Percentiles rank a stretch among this genome's conserved stretches.
phyloP scores from a whole-genome alignment of 2,797 vertebrate genomes.

The Menidia menidia region DNA sequence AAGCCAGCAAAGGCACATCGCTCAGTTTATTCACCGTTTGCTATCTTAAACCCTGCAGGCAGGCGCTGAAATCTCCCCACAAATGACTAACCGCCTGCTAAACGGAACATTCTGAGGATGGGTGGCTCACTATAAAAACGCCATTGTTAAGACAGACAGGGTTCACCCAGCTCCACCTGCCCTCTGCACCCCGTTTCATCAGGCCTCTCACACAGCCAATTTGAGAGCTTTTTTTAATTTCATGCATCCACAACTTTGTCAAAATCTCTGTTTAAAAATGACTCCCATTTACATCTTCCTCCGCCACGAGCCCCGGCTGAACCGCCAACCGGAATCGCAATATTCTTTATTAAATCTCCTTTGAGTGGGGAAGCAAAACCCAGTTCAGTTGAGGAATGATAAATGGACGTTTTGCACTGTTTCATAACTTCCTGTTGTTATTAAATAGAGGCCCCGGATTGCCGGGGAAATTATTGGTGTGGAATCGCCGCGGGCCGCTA shows the following conservation, averaged over 20 bases:
- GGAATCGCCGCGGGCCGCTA: constrained; percentile 33
- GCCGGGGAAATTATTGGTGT: constrained; percentile 39
- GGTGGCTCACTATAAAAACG: not conserved
- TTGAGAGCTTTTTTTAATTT: constrained; percentile 60
- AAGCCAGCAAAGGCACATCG: constrained; percentile 3
- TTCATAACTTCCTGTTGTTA: constrained; percentile 66
- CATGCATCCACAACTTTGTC: constrained; percentile 66
- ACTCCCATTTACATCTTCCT: constrained; percentile 63
- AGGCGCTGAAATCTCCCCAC: constrained; percentile 24
- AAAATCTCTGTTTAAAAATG: constrained; percentile 65
- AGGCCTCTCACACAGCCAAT: constrained; percentile 16
- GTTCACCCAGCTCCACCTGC: constrained; percentile 32
- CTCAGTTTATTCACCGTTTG: constrained; percentile 28
- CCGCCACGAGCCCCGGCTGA: constrained; percentile 35
- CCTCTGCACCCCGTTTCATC: constrained; percentile 15
- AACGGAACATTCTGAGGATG: too few species aligned
- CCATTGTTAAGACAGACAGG: constrained; percentile 34
- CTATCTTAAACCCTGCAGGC: constrained; percentile 57
- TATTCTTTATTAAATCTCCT: constrained; percentile 71
- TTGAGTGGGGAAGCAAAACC: constrained; percentile 45
- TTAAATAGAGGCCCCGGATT: constrained; percentile 54
- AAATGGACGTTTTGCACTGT: constrained; percentile 48
- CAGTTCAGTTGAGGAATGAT: constrained; percentile 54
- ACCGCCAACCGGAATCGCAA: constrained; percentile 37
- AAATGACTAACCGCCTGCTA: constrained; percentile 37